These are phyloP conservation scores for Sesamia nonagrioides DNA, from an alignment of 1,140 invertebrate species.

Conservation along the genomic window DNA sequence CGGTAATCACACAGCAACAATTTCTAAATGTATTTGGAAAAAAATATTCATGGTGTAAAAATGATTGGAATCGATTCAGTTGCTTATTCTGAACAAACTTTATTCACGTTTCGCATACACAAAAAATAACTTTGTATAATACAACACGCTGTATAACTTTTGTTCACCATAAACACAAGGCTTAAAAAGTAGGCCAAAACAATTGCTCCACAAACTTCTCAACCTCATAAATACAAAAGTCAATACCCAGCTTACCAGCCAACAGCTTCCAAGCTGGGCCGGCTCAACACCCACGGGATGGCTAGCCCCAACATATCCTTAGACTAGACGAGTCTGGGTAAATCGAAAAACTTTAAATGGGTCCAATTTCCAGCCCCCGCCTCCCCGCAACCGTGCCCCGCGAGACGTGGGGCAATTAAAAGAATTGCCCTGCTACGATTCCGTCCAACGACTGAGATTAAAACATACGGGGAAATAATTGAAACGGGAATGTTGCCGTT, in stretches of 20 bases:
- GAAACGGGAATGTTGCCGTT: background rate
- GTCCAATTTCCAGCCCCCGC: conserved; percentile 54
- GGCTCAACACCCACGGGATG: conserved; percentile 34
- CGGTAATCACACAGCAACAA: no score
- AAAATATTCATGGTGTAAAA: no score
- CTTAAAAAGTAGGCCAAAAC: background rate
- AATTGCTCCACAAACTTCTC: background rate
- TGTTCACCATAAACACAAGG: background rate
- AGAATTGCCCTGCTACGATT: conserved; percentile 60
- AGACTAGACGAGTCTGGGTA: conserved; percentile 59
- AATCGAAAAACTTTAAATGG: conserved; percentile 73
- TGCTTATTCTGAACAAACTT: no score
- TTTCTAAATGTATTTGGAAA: no score
- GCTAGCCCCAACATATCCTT: conserved; percentile 50
- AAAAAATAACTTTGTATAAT: no score
- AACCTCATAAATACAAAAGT: background rate
- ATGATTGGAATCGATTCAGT: no score
- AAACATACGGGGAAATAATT: conserved; percentile 1
- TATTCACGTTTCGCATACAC: no score
- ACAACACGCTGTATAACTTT: background rate
- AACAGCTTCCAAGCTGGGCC: conserved; percentile 10
- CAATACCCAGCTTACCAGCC: conserved; percentile 10
- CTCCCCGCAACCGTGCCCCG: conserved; percentile 27
- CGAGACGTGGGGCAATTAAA: conserved; percentile 66
- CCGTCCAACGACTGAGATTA: conserved; percentile 50